phyloP scores from a whole-genome alignment of 2,113 vertebrate genomes.

The Apteryx owenii region DNA sequence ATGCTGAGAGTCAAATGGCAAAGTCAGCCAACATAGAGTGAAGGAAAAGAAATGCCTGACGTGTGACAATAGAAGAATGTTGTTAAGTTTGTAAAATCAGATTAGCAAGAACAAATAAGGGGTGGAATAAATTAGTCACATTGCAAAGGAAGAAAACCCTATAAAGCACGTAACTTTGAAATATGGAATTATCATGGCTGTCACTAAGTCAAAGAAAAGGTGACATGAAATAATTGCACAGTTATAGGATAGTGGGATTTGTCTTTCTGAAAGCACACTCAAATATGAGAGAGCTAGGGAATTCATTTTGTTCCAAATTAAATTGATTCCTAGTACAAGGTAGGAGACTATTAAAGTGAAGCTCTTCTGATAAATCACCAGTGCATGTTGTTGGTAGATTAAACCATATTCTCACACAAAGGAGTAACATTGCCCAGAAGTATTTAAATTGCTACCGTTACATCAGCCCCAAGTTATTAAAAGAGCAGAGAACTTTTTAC shows the following conservation, averaged over 20 bases:
- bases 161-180: background rate
- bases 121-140: background rate
- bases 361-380: constrained; percentile 13
- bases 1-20: background rate
- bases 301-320: background rate
- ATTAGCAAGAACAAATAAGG: background rate
- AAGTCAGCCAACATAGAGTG: background rate
- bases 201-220: background rate
- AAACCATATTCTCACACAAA: background rate
- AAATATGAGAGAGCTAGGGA: background rate
- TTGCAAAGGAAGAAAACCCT: background rate
- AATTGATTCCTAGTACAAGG: background rate
- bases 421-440: constrained; percentile 19
- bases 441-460: constrained; percentile 46
- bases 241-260: background rate
- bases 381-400: background rate
- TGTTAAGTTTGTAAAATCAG: background rate
- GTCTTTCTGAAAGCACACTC: background rate
- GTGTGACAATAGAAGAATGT: background rate
- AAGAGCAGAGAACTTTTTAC: constrained; percentile 10
- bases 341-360: background rate
- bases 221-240: background rate
- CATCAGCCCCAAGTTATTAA: constrained; percentile 10
- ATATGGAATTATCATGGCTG: background rate
- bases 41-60: background rate